Conservation (phyloP, 2,888 invertebrate species). For the Ecliptopera silaceata region DNA sequence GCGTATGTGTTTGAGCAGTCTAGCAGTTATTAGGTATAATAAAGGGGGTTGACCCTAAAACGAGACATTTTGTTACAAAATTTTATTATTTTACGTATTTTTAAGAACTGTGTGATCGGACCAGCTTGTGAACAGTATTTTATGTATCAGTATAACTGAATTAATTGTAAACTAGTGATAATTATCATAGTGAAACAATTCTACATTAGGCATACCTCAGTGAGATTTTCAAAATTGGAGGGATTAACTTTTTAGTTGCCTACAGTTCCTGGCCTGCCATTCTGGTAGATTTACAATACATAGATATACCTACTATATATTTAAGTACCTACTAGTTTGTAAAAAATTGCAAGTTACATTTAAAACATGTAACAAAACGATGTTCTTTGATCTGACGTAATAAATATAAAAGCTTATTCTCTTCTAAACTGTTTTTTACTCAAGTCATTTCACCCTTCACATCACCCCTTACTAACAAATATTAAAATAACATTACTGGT, state of each 20-base stretch:
- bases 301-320: slow-evolving; percentile 17
- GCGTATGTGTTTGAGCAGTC: slow-evolving; percentile 55
- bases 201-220: slow-evolving; percentile 57
- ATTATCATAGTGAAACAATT: slow-evolving; percentile 47
- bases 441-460: slow-evolving; percentile 4
- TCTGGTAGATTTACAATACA: slow-evolving; percentile 34
- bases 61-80: slow-evolving; percentile 55
- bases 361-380: slow-evolving; percentile 31
- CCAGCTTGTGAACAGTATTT: slow-evolving; percentile 66
- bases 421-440: slow-evolving; percentile 21
- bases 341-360: slow-evolving; percentile 19
- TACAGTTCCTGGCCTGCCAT: slow-evolving; percentile 47
- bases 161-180: slow-evolving; percentile 48
- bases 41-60: slow-evolving; percentile 24
- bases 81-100: slow-evolving; percentile 66
- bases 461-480: not conserved
- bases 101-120: slow-evolving; percentile 60
- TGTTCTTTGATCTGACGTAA: slow-evolving; percentile 39
- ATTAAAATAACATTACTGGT: too few species aligned
- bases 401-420: slow-evolving; percentile 44
- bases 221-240: slow-evolving; percentile 43
- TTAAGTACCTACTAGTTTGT: slow-evolving; percentile 16
- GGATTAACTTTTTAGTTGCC: slow-evolving; percentile 38
- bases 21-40: slow-evolving; percentile 48
- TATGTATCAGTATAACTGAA: slow-evolving; percentile 71